Evolutionary conservation across 2,797 vertebrate genomes (phyloP).

Genomic region (Phalloptychus januarius): DNA sequence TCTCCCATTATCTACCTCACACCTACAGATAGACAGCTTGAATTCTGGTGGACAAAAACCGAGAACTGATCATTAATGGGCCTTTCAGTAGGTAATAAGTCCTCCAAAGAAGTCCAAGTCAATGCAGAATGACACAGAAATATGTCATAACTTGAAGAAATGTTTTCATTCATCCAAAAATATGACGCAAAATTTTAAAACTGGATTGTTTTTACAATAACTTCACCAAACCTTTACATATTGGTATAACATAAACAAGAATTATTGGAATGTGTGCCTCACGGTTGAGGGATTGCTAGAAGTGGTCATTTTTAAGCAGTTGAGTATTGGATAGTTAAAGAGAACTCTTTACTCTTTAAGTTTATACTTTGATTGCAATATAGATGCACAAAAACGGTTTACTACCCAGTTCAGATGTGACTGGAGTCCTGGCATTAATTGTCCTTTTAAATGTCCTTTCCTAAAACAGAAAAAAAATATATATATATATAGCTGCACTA

Average conservation of each 20-base stretch:
- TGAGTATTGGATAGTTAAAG: not conserved
- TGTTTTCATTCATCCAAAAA: not conserved
- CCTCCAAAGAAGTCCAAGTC: not conserved
- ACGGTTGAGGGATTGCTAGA: not conserved
- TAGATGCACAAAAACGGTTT: not conserved
- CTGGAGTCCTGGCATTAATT: not conserved
- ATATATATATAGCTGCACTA: not conserved
- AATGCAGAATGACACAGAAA: not conserved
- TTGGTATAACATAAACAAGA: not conserved
- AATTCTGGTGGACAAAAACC: not conserved
- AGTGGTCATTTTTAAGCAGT: not conserved
- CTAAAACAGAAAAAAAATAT: too few relatives aligned
- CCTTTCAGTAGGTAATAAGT: not conserved
- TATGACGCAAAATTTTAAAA: not conserved
- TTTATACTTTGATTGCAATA: not conserved
- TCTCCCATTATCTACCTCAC: not conserved
- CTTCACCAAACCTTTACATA: not conserved
- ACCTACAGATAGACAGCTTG: not conserved
- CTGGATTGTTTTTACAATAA: not conserved
- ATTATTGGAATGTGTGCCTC: not conserved
- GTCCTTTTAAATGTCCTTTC: too few relatives aligned
- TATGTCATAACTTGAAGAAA: not conserved
- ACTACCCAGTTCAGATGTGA: not conserved
- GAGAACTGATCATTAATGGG: not conserved
- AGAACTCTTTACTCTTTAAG: not conserved